Conservation (phyloP, 2,888 invertebrate genomes). For the Xestoiulus laeticollis region DNA sequence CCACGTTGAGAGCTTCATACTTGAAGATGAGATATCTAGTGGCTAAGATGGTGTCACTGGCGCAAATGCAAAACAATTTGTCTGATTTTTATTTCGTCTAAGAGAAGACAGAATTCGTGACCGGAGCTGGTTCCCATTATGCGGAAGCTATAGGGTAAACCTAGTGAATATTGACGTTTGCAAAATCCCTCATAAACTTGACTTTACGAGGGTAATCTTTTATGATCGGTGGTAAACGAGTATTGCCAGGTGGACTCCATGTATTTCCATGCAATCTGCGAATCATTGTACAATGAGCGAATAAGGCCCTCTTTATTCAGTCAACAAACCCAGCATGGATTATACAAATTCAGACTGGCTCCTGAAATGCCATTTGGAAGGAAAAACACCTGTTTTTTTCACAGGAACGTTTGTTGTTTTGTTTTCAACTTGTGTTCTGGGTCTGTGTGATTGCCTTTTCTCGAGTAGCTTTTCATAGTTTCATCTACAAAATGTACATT, state of each 20-base stretch:
- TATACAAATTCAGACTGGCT: background rate
- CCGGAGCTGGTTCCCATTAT: too few relatives aligned
- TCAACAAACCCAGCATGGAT: background rate
- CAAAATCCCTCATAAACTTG: background rate
- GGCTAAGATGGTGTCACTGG: too few relatives aligned
- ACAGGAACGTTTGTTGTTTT: background rate
- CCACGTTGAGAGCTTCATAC: too few relatives aligned
- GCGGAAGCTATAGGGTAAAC: background rate
- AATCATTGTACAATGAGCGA: background rate
- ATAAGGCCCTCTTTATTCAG: slow-evolving; percentile 13
- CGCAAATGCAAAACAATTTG: too few relatives aligned
- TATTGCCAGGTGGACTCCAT: background rate
- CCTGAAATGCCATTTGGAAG: background rate
- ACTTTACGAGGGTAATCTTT: background rate
- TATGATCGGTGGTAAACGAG: slow-evolving; percentile 3
- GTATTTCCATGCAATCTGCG: background rate
- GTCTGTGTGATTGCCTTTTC: background rate
- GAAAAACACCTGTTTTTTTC: background rate
- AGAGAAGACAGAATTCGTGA: too few relatives aligned
- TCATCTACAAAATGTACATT: too few relatives aligned
- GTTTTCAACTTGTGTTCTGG: background rate
- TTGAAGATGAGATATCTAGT: too few relatives aligned
- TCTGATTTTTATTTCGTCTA: too few relatives aligned
- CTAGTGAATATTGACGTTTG: background rate
- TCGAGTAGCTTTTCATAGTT: too few relatives aligned